Conservation (phyloP, 2,113 vertebrate genomes). For the Corythornis madagascariensis region DNA sequence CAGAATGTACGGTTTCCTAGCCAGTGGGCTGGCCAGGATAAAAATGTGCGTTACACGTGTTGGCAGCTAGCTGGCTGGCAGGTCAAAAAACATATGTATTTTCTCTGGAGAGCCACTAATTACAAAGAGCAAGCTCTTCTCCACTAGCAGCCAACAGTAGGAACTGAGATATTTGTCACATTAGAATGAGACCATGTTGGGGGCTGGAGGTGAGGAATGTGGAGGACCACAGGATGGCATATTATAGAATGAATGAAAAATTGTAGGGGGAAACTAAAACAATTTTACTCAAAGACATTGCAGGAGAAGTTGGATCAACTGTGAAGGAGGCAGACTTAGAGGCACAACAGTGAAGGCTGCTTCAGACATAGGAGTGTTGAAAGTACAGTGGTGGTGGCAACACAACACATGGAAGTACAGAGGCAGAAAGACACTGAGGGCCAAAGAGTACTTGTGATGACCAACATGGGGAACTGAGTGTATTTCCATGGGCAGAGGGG, state of each 20-base stretch:
- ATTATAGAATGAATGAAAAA: background rate
- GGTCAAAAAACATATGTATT: background rate
- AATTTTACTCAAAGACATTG: background rate
- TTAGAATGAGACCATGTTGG: accelerated
- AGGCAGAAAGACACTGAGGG: background rate
- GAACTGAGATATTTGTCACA: background rate
- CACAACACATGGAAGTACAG: accelerated
- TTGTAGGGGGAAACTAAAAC: background rate
- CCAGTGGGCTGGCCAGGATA: background rate
- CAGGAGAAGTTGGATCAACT: background rate
- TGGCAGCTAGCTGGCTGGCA: background rate
- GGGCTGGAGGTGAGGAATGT: background rate
- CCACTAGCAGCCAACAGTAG: accelerated
- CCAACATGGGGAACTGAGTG: accelerated
- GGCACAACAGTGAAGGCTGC: background rate
- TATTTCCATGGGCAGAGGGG: background rate
- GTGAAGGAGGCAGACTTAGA: background rate
- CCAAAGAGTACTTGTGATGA: background rate
- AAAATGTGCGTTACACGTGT: accelerated
- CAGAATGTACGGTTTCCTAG: background rate
- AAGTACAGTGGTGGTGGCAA: accelerated
- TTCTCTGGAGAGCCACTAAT: background rate
- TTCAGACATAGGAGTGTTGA: background rate
- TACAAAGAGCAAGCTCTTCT: background rate
- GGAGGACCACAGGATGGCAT: background rate